Percentiles rank a stretch among this genome's conserved stretches.
Conservation (phyloP, 2,113 vertebrate genomes). For the Diadophis punctatus region DNA sequence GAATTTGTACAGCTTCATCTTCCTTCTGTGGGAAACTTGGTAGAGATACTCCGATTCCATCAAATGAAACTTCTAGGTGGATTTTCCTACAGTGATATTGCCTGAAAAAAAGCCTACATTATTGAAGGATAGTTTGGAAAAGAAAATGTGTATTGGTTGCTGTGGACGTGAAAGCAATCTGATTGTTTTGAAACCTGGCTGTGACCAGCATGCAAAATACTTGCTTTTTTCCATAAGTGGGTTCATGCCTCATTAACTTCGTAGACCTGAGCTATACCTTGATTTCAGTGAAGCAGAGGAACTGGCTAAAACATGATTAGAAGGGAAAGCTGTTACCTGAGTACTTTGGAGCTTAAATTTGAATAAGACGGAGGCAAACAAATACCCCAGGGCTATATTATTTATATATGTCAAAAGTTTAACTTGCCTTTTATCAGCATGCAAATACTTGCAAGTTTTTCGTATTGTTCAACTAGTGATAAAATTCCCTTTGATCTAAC, state of each 20-base stretch:
- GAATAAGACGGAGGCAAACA: conserved; percentile 52
- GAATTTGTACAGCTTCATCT: neutral
- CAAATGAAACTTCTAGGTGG: neutral
- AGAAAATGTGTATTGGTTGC: conserved; percentile 52
- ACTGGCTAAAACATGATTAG: conserved; percentile 36
- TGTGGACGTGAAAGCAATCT: conserved; percentile 58
- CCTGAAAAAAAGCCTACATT: conserved; percentile 20
- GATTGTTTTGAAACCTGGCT: conserved; percentile 62
- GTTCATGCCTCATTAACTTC: conserved; percentile 64
- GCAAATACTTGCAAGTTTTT: neutral
- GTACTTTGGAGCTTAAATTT: conserved; percentile 54
- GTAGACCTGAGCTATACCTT: conserved; percentile 48
- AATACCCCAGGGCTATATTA: no score
- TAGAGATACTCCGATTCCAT: neutral
- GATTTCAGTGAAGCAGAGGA: conserved; percentile 53
- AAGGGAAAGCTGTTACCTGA: conserved; percentile 26
- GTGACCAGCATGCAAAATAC: conserved; percentile 63
- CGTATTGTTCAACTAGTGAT: neutral
- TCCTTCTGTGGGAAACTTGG: neutral
- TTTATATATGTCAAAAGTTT: neutral
- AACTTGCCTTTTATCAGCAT: neutral
- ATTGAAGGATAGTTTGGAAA: conserved; percentile 49
- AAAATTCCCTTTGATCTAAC: neutral
- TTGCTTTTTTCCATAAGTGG: conserved; percentile 47
- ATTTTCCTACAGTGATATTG: conserved; percentile 32